These are phyloP conservation scores for Gallinago media DNA, from an alignment of 2,113 vertebrate genomes.

Conservation along the genomic window DNA sequence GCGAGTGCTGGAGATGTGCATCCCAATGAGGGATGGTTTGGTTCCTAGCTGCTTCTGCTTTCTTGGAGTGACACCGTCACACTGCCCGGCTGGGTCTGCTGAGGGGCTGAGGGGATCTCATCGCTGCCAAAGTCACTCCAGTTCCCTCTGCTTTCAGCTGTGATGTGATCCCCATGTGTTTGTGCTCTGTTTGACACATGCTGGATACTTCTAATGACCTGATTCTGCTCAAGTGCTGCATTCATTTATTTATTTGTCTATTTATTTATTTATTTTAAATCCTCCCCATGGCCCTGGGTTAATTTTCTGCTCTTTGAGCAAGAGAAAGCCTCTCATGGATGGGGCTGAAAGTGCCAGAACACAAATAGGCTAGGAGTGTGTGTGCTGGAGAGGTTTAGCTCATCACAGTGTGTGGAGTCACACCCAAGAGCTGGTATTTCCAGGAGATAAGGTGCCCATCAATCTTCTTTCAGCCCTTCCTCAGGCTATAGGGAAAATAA, in stretches of 20 bases:
- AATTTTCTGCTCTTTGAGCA: not conserved
- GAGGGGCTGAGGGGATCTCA: not conserved
- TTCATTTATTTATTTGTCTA: not conserved
- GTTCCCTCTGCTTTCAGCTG: not conserved
- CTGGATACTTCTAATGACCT: not conserved
- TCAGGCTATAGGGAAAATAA: not conserved
- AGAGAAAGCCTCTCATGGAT: not conserved
- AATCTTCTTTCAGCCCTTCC: not conserved
- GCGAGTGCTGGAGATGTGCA: not conserved
- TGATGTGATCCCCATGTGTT: not conserved
- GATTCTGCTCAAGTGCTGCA: not conserved
- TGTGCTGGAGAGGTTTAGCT: not conserved
- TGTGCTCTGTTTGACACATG: not conserved
- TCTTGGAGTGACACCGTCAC: not conserved
- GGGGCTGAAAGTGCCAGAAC: not conserved
- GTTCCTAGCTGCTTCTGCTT: not conserved
- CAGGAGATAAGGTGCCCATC: not conserved
- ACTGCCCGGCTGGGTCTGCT: not conserved
- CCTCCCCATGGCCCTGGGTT: accelerated
- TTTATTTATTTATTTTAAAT: not conserved
- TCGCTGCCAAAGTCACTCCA: not conserved
- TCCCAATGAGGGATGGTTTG: not conserved
- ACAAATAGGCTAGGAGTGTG: not conserved
- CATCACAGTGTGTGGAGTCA: not conserved
- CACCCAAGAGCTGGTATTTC: not conserved